These are phyloP conservation scores for Miichthys miiuy DNA, from an alignment of 2,797 vertebrate genomes.

Conservation along the genomic window DNA sequence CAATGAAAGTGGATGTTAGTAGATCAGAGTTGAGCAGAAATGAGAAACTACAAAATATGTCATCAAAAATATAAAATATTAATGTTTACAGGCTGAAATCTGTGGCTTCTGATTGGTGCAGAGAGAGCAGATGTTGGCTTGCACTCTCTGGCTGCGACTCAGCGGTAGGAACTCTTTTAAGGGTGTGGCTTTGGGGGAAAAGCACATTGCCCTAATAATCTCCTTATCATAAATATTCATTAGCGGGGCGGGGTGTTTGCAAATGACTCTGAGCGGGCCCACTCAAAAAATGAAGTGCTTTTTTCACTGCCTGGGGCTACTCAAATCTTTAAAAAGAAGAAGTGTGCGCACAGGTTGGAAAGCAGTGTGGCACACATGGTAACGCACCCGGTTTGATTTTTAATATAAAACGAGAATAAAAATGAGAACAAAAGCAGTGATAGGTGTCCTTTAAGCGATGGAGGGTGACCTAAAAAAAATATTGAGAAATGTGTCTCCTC, in stretches of 20 bases:
- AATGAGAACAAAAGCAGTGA: background rate
- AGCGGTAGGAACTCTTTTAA: background rate
- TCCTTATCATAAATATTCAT: conserved; percentile 67
- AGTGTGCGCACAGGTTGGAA: fast-evolving
- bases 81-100: background rate
- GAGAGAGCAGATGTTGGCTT: background rate
- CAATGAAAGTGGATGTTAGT: too few relatives aligned
- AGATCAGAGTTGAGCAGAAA: too few relatives aligned
- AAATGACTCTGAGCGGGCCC: conserved; percentile 60
- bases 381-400: background rate
- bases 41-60: background rate
- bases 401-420: background rate
- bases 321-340: background rate
- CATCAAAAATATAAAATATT: background rate
- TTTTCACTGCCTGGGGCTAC: conserved; percentile 4
- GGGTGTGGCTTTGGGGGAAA: conserved; percentile 49
- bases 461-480: too few relatives aligned
- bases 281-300: conserved; percentile 62
- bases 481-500: conserved; percentile 6
- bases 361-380: background rate
- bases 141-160: background rate
- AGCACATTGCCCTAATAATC: conserved; percentile 7
- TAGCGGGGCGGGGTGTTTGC: conserved; percentile 57
- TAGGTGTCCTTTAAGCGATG: background rate
- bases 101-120: background rate